Percentiles rank a stretch among this genome's conserved stretches.
Evolutionary conservation across 1,140 invertebrate species (phyloP).

Genomic region (Ips typographus): DNA sequence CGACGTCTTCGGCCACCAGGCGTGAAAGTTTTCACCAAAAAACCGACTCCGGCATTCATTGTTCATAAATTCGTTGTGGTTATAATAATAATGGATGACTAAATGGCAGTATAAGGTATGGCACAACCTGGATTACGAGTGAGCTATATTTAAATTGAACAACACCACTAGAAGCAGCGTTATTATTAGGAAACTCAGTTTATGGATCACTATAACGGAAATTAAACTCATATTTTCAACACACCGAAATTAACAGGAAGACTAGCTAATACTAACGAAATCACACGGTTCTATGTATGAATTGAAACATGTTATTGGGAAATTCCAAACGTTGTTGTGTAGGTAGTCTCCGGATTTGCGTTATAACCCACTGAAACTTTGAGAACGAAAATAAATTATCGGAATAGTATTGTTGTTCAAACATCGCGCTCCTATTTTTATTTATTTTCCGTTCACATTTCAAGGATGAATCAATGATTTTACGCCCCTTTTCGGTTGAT

Average conservation of each 20-base stretch:
- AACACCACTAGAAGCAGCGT: too few species aligned
- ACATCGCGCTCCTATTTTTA: conserved; percentile 15
- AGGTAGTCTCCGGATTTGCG: conserved; percentile 5
- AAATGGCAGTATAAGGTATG: too few species aligned
- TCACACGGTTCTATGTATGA: too few species aligned
- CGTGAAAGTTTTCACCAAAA: conserved; percentile 67
- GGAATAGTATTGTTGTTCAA: conserved; percentile 18
- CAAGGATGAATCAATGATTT: background rate
- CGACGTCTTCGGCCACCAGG: conserved; percentile 62
- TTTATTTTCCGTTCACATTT: background rate
- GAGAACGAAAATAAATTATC: conserved; percentile 21
- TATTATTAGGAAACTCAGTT: too few species aligned
- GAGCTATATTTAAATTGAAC: too few species aligned
- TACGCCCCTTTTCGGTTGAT: background rate
- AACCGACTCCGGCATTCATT: conserved; percentile 63
- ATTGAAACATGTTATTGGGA: too few species aligned
- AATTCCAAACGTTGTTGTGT: background rate
- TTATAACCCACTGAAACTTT: conserved; percentile 6
- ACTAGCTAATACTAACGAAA: too few species aligned
- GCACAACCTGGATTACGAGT: too few species aligned
- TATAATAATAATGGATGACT: too few species aligned
- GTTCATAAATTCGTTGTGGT: conserved; percentile 14
- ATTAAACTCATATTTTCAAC: too few species aligned
- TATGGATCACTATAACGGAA: too few species aligned
- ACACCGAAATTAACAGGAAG: too few species aligned